phyloP scores from a whole-genome alignment of 2,888 invertebrate species.

The Teleogryllus oceanicus region DNA sequence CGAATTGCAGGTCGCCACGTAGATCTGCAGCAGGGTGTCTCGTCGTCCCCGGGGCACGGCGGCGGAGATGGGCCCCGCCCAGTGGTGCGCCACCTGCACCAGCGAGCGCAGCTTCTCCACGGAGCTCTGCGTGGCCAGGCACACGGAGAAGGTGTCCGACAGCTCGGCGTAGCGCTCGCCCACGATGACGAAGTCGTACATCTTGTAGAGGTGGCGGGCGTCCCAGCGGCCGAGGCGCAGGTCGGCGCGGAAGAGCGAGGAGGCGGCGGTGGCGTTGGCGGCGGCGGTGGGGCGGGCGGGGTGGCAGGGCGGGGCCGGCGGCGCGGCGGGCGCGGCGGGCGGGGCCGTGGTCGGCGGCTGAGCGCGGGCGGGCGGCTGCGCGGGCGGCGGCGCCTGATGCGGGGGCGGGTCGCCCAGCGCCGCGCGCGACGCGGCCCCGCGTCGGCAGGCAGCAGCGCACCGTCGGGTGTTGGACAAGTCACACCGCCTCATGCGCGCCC shows the following conservation, averaged over 20 bases:
- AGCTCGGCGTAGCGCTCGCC: slow-evolving; percentile 64
- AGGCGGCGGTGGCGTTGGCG: slow-evolving; percentile 36
- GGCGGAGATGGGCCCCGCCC: slow-evolving; percentile 81
- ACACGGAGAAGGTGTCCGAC: slow-evolving; percentile 59
- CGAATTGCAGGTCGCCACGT: slow-evolving; percentile 67
- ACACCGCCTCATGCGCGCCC: too few species aligned
- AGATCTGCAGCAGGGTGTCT: slow-evolving; percentile 68
- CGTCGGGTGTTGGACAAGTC: slow-evolving; percentile 60
- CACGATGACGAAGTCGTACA: slow-evolving; percentile 68
- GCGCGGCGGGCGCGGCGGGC: slow-evolving; percentile 31
- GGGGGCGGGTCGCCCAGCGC: slow-evolving; percentile 24
- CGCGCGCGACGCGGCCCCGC: slow-evolving; percentile 1
- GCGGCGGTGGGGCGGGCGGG: slow-evolving; percentile 21
- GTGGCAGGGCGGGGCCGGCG: slow-evolving; percentile 30
- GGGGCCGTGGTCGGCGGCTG: background rate
- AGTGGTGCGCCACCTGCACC: slow-evolving; percentile 73
- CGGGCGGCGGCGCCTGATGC: slow-evolving; percentile 35
- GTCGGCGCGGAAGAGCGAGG: slow-evolving; percentile 53
- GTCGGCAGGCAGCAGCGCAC: slow-evolving; percentile 55
- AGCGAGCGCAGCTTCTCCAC: slow-evolving; percentile 76
- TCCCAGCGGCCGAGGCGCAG: slow-evolving; percentile 73
- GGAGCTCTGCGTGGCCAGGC: slow-evolving; percentile 82
- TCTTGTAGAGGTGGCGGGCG: slow-evolving; percentile 62
- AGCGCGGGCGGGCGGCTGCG: slow-evolving; percentile 33
- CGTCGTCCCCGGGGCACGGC: slow-evolving; percentile 73